Conservation (phyloP, 2,797 vertebrate genomes). For the Rhincodon typus region DNA sequence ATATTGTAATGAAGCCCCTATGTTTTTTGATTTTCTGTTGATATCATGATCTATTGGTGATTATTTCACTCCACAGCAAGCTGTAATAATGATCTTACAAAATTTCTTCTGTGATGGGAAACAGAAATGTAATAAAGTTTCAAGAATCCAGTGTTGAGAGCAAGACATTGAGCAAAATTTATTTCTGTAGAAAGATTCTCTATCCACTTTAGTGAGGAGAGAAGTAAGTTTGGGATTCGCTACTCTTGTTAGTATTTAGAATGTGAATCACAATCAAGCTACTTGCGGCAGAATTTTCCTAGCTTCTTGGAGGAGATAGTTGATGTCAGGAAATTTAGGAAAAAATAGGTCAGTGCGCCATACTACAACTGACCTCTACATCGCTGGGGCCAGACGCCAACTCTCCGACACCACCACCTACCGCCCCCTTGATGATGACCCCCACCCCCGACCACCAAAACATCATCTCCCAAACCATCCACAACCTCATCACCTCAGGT, state of each 20-base stretch:
- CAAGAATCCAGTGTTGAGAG: background rate
- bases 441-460: too few species aligned
- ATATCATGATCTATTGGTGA: background rate
- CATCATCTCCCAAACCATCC: too few species aligned
- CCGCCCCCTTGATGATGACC: too few species aligned
- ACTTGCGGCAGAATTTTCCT: background rate
- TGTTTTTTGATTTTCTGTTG: background rate
- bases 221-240: background rate
- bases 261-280: background rate
- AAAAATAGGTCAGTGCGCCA: background rate
- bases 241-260: background rate
- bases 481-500: too few species aligned
- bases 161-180: background rate
- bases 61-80: background rate
- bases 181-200: background rate
- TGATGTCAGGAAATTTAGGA: background rate
- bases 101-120: background rate
- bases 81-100: background rate
- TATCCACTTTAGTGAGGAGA: background rate
- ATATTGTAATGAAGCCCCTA: slow-evolving; percentile 42
- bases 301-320: background rate
- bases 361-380: too few species aligned
- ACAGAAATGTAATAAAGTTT: background rate
- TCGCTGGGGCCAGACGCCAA: too few species aligned
- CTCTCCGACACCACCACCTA: too few species aligned